Conservation (phyloP, 2,888 invertebrate genomes). For the Lasioglossum vierecki region DNA sequence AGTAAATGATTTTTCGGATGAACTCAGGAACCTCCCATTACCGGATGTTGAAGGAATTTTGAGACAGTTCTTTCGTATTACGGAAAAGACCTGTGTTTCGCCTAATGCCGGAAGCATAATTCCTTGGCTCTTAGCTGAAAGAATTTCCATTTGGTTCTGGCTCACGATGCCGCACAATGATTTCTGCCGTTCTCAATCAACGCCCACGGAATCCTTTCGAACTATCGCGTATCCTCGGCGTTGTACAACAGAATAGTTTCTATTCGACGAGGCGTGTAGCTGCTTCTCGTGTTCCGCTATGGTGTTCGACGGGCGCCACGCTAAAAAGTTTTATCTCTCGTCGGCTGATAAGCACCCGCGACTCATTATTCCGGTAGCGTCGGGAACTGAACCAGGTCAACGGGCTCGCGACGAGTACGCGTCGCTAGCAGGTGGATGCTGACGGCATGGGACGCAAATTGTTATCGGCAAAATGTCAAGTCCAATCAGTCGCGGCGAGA, state of each 20-base stretch:
- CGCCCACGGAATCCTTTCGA: not conserved
- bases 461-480: slow-evolving; percentile 68
- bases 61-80: not conserved
- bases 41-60: no score
- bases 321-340: slow-evolving; percentile 56
- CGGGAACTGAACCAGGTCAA: slow-evolving; percentile 65
- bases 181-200: not conserved
- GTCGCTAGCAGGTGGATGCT: slow-evolving; percentile 55
- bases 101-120: not conserved
- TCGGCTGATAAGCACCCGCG: slow-evolving; percentile 43
- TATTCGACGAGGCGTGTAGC: slow-evolving; percentile 23
- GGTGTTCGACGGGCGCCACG: slow-evolving; percentile 23
- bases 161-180: not conserved
- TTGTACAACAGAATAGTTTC: slow-evolving; percentile 48
- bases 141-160: not conserved
- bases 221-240: slow-evolving; percentile 10
- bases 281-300: not conserved
- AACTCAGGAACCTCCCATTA: no score
- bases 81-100: not conserved
- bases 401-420: slow-evolving; percentile 39
- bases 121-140: not conserved
- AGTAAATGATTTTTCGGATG: no score
- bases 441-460: slow-evolving; percentile 41
- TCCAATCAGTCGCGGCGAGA: slow-evolving; percentile 53
- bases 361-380: slow-evolving; percentile 53